Evolutionary conservation across 2,797 vertebrate species (phyloP), one percentile per base, ranked within the genome.

Genomic region (Anguilla obscura): DNA sequence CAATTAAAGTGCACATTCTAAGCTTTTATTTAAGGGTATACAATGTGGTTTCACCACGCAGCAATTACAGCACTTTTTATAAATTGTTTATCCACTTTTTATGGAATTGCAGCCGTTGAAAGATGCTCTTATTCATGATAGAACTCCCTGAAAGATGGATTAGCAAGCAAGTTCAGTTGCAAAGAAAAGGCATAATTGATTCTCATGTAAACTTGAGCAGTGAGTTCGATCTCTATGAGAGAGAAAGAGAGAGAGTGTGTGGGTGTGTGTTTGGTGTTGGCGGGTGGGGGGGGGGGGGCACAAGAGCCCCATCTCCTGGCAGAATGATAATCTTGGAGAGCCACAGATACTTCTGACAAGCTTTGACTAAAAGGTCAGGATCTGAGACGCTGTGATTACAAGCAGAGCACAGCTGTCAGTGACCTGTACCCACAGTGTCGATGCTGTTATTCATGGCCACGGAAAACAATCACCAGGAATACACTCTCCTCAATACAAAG

Each of bases 211-310:
- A 40, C 1, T 40, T 76, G 33, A 76, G 74, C 3, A 40, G 36
- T 33, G 69, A 74, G 66, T 30, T 14, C 3, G 69, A 30, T 12
- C 30, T 33, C 63, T 30, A 18, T 83, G 88, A 45, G 76, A 54
- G 90, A 54, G 90, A 69, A 18, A 85, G 74, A 84, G 27, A 79
- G 71, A 82, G 36, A 66, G 83, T 74, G 91, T 87, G 88, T 50
- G 76, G 60, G 89, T 71, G 90, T 83, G 21, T 87, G 71, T 86
- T 27, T 84, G 85, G 91, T 87, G 88, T 52, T 69, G 60, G 89
- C 66, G 90, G 71, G 18, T 86, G 71, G 85, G 27, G 79, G 85
- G 60, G 86, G 66, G 52, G 33, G 84, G 84, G 84, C 40, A 63
- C 45, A 71, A 36, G 14, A n/a, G 52, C 40, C 54, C 63, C 76